A percentile compares a stretch with the other conserved stretches of the same genome.
These are phyloP conservation scores for Aplysina aerophoba DNA, from an alignment of 37 sponge, comb jelly and placozoan species.

Conservation along the genomic window DNA sequence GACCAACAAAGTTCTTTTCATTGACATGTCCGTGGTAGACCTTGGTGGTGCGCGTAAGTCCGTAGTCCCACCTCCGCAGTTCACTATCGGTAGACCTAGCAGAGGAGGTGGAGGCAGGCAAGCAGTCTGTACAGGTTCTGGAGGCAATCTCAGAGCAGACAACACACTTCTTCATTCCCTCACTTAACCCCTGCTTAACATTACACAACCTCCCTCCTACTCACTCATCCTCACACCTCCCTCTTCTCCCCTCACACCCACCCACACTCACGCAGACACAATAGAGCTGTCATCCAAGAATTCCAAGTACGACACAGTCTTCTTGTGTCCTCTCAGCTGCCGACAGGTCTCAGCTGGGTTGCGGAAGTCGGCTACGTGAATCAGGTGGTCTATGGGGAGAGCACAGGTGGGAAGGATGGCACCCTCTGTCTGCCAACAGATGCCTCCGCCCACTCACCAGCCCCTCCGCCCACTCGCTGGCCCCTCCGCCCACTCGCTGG, in stretches of 20 bases:
- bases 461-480: not conserved
- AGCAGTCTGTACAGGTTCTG: no score
- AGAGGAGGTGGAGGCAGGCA: not conserved
- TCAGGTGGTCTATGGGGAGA: constrained; percentile 64
- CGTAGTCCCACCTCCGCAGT: constrained; percentile 75
- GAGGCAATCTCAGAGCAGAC: no score
- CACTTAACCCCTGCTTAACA: no score
- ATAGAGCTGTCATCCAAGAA: constrained; percentile 58
- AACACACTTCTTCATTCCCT: no score
- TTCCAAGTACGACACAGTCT: constrained; percentile 84
- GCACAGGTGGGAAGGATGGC: not conserved
- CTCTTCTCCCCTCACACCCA: no score
- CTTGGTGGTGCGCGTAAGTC: constrained; percentile 26
- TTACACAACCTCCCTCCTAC: no score
- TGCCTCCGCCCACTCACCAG: not conserved
- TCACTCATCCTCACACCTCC: no score
- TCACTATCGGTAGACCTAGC: constrained; percentile 93
- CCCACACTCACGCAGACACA: constrained; percentile 83
- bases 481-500: not conserved
- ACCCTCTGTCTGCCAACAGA: no score
- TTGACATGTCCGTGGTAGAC: constrained; percentile 82
- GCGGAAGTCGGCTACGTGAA: constrained; percentile 74
- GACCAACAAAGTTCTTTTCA: constrained; percentile 95
- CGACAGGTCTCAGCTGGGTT: constrained; percentile 45
- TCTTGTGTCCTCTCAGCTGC: constrained; percentile 77